Evolutionary conservation across 2,888 invertebrate species (phyloP).

Genomic region (Sisyra nigra): DNA sequence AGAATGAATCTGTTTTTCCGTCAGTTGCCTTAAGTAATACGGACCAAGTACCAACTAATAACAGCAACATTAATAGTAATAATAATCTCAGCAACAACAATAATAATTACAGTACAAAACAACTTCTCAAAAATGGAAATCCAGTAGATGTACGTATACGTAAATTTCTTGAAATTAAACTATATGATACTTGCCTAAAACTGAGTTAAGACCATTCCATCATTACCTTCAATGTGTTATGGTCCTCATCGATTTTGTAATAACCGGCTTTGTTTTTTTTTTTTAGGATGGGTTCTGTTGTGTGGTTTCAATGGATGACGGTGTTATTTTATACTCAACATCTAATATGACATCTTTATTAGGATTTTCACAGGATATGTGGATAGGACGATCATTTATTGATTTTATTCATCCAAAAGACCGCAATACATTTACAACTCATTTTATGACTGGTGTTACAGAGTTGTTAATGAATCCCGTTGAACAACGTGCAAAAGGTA

Average conservation of each 20-base stretch:
- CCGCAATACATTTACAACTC: conserved; percentile 54
- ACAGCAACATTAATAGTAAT: too few species aligned
- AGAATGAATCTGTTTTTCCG: conserved; percentile 9
- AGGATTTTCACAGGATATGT: conserved; percentile 70
- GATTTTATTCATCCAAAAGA: conserved; percentile 74
- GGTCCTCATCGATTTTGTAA: conserved; percentile 1
- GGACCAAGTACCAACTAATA: conserved; percentile 7
- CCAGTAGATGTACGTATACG: too few species aligned
- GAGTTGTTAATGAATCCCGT: conserved; percentile 37
- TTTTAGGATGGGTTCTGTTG: conserved; percentile 58
- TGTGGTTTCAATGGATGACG: conserved; percentile 70
- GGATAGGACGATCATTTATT: conserved; percentile 71
- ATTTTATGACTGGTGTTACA: conserved; percentile 50
- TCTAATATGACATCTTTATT: conserved; percentile 47
- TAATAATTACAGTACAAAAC: too few species aligned
- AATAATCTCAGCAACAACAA: too few species aligned
- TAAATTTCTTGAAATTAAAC: too few species aligned
- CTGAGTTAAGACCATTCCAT: too few species aligned
- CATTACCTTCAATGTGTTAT: too few species aligned
- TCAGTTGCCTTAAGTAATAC: conserved; percentile 6
- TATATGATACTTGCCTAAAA: too few species aligned
- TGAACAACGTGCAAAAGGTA: conserved; percentile 20
- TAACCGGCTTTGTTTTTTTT: conserved; percentile 6
- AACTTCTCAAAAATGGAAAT: too few species aligned
- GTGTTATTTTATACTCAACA: conserved; percentile 62